A percentile compares a stretch with the other conserved stretches of the same genome.
Conservation (phyloP, 2,888 invertebrate genomes). For the Amblyjoppa fuscipennis region DNA sequence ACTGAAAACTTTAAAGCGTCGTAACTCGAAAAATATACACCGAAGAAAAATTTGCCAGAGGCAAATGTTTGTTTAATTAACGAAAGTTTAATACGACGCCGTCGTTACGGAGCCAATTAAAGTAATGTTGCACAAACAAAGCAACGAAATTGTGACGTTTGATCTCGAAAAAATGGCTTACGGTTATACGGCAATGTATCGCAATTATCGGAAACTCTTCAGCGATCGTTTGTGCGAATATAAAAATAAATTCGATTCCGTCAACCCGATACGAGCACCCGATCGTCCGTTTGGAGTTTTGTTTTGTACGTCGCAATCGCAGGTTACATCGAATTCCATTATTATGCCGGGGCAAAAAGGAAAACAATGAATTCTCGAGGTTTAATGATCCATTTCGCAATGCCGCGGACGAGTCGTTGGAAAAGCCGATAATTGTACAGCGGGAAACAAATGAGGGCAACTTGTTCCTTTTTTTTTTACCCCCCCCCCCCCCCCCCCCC, state of each 20-base stretch:
- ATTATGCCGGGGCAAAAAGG: slow-evolving; percentile 15
- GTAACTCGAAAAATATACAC: too few relatives aligned
- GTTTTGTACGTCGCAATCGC: slow-evolving; percentile 18
- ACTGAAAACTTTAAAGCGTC: too few relatives aligned
- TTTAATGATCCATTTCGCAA: slow-evolving; percentile 28
- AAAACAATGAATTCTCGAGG: slow-evolving; percentile 9
- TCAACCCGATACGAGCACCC: not conserved
- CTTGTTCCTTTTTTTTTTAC: slow-evolving; percentile 8
- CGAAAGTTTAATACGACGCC: too few relatives aligned
- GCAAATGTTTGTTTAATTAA: too few relatives aligned
- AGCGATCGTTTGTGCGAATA: not conserved
- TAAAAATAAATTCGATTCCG: not conserved
- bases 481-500: not conserved
- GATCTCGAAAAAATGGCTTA: too few relatives aligned
- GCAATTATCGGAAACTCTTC: not conserved
- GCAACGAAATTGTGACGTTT: too few relatives aligned
- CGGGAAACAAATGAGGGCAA: slow-evolving; percentile 54
- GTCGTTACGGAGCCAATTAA: too few relatives aligned
- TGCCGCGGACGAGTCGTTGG: slow-evolving; percentile 11
- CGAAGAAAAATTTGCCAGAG: too few relatives aligned
- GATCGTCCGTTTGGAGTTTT: not conserved
- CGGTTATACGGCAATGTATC: too few relatives aligned
- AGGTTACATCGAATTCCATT: slow-evolving; percentile 5
- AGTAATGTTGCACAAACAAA: too few relatives aligned
- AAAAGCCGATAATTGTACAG: slow-evolving; percentile 50